phyloP scores from a whole-genome alignment of 2,113 vertebrate genomes.

The Megaceryle torquata region DNA sequence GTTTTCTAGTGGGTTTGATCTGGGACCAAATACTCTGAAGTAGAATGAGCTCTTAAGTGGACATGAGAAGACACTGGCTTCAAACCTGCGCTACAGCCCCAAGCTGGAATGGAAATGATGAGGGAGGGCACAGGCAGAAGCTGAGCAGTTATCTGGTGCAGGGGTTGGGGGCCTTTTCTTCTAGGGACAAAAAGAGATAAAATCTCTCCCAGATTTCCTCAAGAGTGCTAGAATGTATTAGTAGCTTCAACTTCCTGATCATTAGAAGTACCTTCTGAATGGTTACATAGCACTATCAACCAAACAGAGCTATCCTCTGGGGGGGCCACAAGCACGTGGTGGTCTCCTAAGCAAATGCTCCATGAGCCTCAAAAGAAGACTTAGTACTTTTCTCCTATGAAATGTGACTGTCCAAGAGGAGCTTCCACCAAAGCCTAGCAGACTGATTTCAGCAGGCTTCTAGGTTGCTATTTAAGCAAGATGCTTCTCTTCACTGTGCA shows the following conservation, averaged over 20 bases:
- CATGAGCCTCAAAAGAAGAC: neutral
- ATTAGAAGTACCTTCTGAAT: neutral
- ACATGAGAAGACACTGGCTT: neutral
- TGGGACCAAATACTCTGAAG: neutral
- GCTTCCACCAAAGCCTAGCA: neutral
- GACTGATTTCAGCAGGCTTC: neutral
- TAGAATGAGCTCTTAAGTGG: neutral
- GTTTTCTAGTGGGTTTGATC: neutral
- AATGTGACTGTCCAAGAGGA: neutral
- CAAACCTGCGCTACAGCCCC: neutral
- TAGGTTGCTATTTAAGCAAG: neutral
- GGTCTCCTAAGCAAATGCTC: neutral
- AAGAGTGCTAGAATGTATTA: neutral
- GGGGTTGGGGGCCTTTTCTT: neutral
- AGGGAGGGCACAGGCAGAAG: neutral
- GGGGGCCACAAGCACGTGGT: neutral
- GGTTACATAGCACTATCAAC: fast-evolving
- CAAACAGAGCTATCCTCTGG: fast-evolving
- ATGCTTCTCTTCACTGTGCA: neutral
- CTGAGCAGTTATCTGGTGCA: neutral
- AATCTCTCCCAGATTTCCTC: neutral
- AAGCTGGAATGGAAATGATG: neutral
- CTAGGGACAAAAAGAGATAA: neutral
- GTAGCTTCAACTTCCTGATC: neutral
- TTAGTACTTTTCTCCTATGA: neutral